Conservation (phyloP, 1,140 invertebrate species). For the Olivierus martensii region DNA sequence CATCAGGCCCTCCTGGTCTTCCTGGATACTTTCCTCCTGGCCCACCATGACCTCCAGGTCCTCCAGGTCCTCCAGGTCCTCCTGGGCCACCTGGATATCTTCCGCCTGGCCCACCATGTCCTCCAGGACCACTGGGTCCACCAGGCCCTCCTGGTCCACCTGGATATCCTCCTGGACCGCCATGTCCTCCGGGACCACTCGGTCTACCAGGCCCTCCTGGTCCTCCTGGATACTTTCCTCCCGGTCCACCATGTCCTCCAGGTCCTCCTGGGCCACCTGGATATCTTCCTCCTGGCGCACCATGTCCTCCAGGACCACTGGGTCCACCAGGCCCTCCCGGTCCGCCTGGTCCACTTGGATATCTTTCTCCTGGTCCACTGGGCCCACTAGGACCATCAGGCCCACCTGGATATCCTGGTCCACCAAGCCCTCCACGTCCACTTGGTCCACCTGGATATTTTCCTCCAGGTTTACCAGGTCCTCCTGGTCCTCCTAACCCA, state of each 20-base stretch:
- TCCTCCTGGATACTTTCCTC: background rate
- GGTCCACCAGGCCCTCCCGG: too few species aligned
- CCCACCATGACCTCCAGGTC: too few species aligned
- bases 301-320: too few species aligned
- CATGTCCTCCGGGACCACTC: background rate
- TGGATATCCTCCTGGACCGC: background rate
- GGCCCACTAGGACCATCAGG: too few species aligned
- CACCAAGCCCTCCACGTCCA: too few species aligned
- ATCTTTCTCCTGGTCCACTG: too few species aligned
- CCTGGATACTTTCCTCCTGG: too few species aligned
- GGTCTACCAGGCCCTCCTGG: background rate
- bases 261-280: background rate
- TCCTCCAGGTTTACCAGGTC: too few species aligned
- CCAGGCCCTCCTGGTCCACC: background rate
- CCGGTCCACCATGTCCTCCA: background rate
- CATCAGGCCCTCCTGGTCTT: too few species aligned
- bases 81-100: background rate
- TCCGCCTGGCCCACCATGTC: background rate
- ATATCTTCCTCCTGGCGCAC: constrained; percentile 1
- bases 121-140: background rate
- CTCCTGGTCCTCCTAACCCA: too few species aligned
- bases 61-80: background rate
- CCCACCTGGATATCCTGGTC: too few species aligned
- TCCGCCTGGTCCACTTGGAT: too few species aligned
- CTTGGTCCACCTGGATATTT: background rate